Percentiles rank a stretch among this genome's conserved stretches.
phyloP scores from a whole-genome alignment of 1,140 invertebrate species.

The Coboldia fuscipes region DNA sequence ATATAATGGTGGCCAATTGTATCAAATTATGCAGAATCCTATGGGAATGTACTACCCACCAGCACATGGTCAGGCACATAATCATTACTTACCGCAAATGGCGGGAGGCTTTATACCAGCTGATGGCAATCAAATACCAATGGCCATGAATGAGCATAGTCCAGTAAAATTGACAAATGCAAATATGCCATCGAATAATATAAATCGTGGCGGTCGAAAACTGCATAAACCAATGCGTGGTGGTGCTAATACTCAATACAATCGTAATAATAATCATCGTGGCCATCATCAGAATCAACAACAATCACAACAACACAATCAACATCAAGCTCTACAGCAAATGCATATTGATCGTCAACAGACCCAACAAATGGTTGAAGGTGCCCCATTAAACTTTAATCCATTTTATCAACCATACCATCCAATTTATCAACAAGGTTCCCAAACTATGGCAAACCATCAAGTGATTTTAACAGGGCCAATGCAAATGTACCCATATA shows the following conservation, averaged over 20 bases:
- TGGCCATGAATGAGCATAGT: too few species aligned
- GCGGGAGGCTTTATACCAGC: too few species aligned
- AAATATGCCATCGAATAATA: slow-evolving; percentile 2
- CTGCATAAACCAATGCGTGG: slow-evolving; percentile 3
- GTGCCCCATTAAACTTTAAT: background rate
- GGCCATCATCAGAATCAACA: slow-evolving; percentile 3
- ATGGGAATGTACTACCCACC: too few species aligned
- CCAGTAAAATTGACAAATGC: slow-evolving; percentile 11
- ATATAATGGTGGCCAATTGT: too few species aligned
- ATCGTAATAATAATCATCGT: slow-evolving; percentile 5
- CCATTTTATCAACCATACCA: too few species aligned
- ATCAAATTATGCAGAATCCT: too few species aligned
- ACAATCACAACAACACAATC: background rate
- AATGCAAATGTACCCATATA: too few species aligned
- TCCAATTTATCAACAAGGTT: background rate
- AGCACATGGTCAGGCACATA: too few species aligned
- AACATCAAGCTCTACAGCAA: background rate
- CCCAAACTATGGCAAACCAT: slow-evolving; percentile 2
- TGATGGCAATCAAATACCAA: too few species aligned
- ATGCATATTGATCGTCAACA: slow-evolving; percentile 2
- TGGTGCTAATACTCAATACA: background rate
- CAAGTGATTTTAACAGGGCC: slow-evolving; percentile 7
- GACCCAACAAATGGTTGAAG: slow-evolving; percentile 1
- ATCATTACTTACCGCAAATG: too few species aligned
- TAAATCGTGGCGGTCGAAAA: slow-evolving; percentile 2